A percentile compares a stretch with the other conserved stretches of the same genome.
Evolutionary conservation across 2,797 vertebrate species (phyloP).

Genomic region (Pelodytes ibericus): DNA sequence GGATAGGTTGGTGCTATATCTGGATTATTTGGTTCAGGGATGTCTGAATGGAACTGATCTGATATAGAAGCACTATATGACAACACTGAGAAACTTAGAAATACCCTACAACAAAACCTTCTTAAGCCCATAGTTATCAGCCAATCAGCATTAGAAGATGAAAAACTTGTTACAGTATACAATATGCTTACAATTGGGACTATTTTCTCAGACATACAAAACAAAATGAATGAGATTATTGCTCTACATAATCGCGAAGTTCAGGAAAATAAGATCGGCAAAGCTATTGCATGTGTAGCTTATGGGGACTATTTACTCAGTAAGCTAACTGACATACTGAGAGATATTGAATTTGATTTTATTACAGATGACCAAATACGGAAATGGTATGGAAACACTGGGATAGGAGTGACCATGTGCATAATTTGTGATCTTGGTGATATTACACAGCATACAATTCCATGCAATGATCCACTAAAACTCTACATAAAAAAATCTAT

Average conservation of each 20-base stretch:
- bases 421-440: neutral
- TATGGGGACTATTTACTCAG: too few relatives aligned
- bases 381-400: too few relatives aligned
- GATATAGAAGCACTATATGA: neutral
- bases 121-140: neutral
- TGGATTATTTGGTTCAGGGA: too few relatives aligned
- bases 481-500: too few relatives aligned
- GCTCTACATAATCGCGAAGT: neutral
- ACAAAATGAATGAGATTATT: too few relatives aligned
- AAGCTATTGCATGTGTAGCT: neutral
- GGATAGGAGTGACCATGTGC: neutral
- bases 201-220: too few relatives aligned
- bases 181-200: too few relatives aligned
- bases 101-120: neutral
- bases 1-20: too few relatives aligned
- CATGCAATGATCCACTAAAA: too few relatives aligned
- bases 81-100: too few relatives aligned
- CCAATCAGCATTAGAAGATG: slow-evolving; percentile 1
- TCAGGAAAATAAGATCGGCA: neutral
- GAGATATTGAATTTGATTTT: neutral
- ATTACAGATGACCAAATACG: neutral
- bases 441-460: neutral
- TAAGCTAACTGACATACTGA: neutral
- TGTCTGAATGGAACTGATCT: neutral
- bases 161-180: too few relatives aligned